These are phyloP conservation scores for Drusus annulatus DNA, from an alignment of 1,140 invertebrate species.

Conservation along the genomic window DNA sequence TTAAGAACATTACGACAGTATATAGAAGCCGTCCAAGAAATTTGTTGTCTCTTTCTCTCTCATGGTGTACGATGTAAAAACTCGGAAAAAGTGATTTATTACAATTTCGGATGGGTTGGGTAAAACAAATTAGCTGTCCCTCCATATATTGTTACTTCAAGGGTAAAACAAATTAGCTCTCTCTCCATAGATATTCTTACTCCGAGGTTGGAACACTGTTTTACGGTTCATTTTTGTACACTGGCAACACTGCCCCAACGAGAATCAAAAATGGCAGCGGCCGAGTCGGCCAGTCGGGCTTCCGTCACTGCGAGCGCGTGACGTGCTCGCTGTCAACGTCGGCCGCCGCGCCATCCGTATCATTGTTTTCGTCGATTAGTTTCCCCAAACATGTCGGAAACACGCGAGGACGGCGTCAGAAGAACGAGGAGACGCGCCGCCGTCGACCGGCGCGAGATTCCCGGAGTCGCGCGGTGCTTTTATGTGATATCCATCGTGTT, in stretches of 20 bases:
- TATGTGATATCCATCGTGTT: slow-evolving; percentile 16
- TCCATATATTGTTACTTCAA: no score
- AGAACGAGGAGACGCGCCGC: neutral
- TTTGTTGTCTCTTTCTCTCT: no score
- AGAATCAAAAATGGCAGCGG: slow-evolving; percentile 23
- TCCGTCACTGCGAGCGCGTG: neutral
- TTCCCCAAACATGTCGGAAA: neutral
- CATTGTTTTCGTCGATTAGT: neutral
- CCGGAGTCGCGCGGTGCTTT: neutral
- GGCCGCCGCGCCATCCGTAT: neutral
- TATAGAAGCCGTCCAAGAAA: no score
- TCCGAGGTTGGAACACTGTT: no score
- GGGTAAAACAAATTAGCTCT: no score
- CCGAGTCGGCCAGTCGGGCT: no score
- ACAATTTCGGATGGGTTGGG: no score
- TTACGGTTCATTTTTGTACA: slow-evolving; percentile 6
- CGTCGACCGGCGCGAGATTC: neutral
- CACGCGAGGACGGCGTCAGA: neutral
- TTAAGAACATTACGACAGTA: no score
- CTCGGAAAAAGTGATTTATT: no score
- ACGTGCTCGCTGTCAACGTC: neutral
- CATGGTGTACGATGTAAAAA: no score
- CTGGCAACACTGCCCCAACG: neutral
- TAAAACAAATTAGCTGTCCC: no score
- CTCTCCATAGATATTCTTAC: no score